These are phyloP conservation scores for Coelinius sp. DNA, from an alignment of 2,888 invertebrate genomes.

Conservation along the genomic window DNA sequence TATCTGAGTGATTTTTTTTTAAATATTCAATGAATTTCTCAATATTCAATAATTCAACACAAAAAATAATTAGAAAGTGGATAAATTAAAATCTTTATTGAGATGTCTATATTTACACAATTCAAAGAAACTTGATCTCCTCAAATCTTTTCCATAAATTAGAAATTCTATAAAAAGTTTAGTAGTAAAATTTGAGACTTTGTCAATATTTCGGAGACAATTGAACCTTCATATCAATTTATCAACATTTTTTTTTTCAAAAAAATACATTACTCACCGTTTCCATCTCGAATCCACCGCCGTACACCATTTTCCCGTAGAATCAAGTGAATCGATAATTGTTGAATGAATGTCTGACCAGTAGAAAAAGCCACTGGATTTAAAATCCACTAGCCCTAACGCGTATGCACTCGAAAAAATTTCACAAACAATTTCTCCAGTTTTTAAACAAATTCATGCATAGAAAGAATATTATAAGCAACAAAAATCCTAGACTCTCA, in stretches of 20 bases:
- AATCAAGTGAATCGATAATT: background rate
- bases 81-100: background rate
- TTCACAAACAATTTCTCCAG: background rate
- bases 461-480: background rate
- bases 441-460: background rate
- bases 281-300: conserved; percentile 64
- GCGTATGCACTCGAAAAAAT: background rate
- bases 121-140: background rate
- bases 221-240: background rate
- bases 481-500: background rate
- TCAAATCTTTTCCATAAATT: background rate
- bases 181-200: background rate
- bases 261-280: conserved; percentile 58
- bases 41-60: background rate
- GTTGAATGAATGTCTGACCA: background rate
- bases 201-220: background rate
- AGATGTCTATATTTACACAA: no score
- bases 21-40: background rate
- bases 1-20: background rate
- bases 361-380: background rate
- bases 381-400: conserved; percentile 7
- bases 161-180: background rate
- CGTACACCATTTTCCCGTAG: conserved; percentile 60
- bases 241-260: background rate
- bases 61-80: background rate